Evolutionary conservation across 2,797 vertebrate genomes (phyloP).

Genomic region (Monodelphis domestica): DNA sequence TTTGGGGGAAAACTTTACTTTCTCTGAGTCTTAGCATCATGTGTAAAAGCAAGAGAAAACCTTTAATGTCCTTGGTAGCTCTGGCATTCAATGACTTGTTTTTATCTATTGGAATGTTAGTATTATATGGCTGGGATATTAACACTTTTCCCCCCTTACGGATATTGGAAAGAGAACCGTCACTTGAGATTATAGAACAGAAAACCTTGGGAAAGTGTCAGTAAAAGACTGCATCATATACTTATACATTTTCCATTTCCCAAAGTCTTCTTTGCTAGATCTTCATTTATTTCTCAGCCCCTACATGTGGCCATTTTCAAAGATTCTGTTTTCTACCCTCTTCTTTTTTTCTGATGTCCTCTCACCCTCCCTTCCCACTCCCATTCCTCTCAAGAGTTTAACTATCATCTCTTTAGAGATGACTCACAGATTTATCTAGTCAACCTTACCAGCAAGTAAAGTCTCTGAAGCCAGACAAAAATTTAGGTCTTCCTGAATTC

Average conservation of each 20-base stretch:
- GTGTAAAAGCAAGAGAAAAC: neutral
- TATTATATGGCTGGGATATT: constrained; percentile 49
- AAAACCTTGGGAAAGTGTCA: neutral
- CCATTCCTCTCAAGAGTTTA: neutral
- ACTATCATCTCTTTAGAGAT: neutral
- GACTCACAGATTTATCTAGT: neutral
- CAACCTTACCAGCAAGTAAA: neutral
- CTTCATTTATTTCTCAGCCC: neutral
- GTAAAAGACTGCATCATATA: constrained; percentile 34
- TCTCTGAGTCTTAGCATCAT: neutral
- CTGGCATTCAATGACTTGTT: neutral
- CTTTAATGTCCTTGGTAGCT: neutral
- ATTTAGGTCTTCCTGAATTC: neutral
- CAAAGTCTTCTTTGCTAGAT: neutral
- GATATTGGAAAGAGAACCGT: constrained; percentile 51
- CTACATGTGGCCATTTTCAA: constrained; percentile 25
- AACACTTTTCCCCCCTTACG: constrained; percentile 60
- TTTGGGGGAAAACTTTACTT: neutral
- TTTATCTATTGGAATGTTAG: neutral
- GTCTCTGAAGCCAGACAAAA: neutral
- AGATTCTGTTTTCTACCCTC: constrained; percentile 28
- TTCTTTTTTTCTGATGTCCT: neutral
- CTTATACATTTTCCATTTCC: neutral
- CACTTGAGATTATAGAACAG: constrained; percentile 42
- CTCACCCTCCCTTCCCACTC: neutral